Evolutionary conservation across 92 coral and sea anemone genomes (phyloP).

Genomic region (Heliopora coerulea): DNA sequence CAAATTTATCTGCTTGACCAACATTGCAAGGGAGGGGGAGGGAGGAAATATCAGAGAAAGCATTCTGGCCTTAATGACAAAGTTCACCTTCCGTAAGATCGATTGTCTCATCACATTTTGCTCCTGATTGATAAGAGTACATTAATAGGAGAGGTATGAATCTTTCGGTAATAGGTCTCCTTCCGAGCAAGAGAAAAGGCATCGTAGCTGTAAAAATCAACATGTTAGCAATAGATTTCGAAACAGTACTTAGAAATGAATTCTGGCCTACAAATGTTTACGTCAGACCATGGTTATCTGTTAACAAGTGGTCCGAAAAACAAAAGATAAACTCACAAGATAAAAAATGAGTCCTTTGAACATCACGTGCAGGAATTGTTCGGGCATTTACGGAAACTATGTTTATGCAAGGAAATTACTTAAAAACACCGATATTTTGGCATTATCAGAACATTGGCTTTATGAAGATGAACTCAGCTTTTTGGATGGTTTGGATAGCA

Average conservation of each 20-base stretch:
- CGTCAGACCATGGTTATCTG: too few species aligned
- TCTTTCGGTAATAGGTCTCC: not conserved
- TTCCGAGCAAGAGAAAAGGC: not conserved
- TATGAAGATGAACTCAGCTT: not conserved
- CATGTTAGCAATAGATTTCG: not conserved
- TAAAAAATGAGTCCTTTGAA: not conserved
- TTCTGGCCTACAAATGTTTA: not conserved
- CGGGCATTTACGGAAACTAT: slow-evolving; percentile 1
- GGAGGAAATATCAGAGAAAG: too few species aligned
- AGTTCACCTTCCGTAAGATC: too few species aligned
- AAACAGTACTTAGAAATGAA: not conserved
- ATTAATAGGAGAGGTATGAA: not conserved
- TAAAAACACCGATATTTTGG: too few species aligned
- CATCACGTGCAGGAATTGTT: not conserved
- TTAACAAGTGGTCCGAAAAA: not conserved
- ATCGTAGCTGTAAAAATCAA: not conserved
- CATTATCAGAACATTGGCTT: too few species aligned
- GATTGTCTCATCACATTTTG: too few species aligned
- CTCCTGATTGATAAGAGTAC: too few species aligned
- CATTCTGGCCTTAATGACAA: too few species aligned
- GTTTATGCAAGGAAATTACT: too few species aligned
- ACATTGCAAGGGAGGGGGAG: too few species aligned
- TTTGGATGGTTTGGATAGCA: too few species aligned
- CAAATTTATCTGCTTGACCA: too few species aligned
- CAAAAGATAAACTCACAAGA: not conserved